Evolutionary conservation across 2,113 vertebrate species (phyloP), one percentile per base, ranked within the genome.

Genomic region (Ceyx melanurus): DNA sequence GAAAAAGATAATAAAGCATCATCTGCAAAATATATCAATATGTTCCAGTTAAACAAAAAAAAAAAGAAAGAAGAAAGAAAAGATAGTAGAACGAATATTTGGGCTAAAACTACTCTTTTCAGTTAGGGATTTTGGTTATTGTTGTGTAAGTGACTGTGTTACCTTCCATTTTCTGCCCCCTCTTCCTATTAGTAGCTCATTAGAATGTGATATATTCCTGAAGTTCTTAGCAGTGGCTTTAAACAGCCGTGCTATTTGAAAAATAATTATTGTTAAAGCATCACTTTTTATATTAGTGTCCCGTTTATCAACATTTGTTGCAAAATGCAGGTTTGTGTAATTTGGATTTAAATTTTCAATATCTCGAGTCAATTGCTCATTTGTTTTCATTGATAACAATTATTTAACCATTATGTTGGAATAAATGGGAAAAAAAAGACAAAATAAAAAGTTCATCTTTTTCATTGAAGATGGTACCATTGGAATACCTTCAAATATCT

Each of bases 401-500:
- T 94, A 87, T 85, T 92, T 89, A 91, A 95, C 53, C 64, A 7
- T 92, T 92, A 67, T 92, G 85, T 96, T 96, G 89, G 75, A 96
- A 94, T 96, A 95, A 93, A 95, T 92, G 86, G 87, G 86, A 75
- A 81, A 91, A 94, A 89, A 95, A 94, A 89, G 67, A 88, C 50
- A 82, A 93, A 95, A 96, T 95, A 96, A 96, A 95, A 96, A 91
- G 71, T 68, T 94, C 78, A 85, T 93, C 88, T 72, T 89, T 95
- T 93, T 95, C 71, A 85, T 31, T 94, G 91, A 82, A 92, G 89
- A 87, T 64, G 87, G 61, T 91, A 92, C 56, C 40, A 29, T 85
- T 77, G 89, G 71, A 94, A 95, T 91, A 92, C 82, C 87, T 94
- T 94, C 75, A 92, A 8, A 82, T 89, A 80, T 60, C 73, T 75